A percentile compares a stretch with the other conserved stretches of the same genome.
Evolutionary conservation across 2,797 vertebrate species (phyloP).

Genomic region (Chiroxiphia lanceolata): DNA sequence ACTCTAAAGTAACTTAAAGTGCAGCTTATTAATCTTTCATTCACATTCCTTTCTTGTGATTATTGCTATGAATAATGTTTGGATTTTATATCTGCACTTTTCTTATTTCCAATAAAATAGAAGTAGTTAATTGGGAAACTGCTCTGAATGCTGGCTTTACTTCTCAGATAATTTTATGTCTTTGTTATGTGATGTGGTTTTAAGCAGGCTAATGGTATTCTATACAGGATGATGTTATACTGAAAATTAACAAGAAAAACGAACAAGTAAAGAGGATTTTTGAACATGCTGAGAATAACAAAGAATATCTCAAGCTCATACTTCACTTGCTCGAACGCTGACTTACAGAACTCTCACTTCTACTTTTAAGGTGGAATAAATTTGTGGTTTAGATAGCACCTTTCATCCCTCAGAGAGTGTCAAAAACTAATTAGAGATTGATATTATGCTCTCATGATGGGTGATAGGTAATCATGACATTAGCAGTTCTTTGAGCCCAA

Average conservation of each 20-base stretch:
- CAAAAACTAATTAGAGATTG: constrained; percentile 18
- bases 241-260: not conserved
- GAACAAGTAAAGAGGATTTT: not conserved
- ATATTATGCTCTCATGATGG: not conserved
- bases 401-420: not conserved
- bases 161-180: not conserved
- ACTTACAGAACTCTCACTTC: not conserved
- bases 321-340: not conserved
- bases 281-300: not conserved
- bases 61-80: not conserved
- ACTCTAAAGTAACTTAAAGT: not conserved
- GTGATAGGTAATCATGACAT: not conserved
- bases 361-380: not conserved
- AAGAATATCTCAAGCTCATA: not conserved
- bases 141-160: not conserved
- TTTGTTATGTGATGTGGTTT: not conserved
- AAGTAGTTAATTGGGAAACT: not conserved
- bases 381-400: not conserved
- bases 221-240: not conserved
- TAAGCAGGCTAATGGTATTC: not conserved
- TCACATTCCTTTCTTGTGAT: not conserved
- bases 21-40: constrained; percentile 20
- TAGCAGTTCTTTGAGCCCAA: not conserved
- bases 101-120: not conserved
- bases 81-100: not conserved